Conservation (phyloP, 2,113 vertebrate species). For the Corydoras sp. region DNA sequence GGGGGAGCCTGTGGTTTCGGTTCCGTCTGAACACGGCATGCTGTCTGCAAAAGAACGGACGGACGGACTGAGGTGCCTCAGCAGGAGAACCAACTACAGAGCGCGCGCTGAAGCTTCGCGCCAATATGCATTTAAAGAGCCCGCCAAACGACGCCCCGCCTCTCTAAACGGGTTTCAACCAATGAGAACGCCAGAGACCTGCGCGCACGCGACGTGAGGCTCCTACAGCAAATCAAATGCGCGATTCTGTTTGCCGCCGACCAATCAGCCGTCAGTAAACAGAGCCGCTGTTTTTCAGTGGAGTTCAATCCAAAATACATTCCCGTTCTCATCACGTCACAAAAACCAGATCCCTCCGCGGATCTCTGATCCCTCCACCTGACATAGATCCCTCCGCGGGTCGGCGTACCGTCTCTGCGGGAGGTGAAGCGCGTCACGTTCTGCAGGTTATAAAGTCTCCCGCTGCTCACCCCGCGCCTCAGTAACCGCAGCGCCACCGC, state of each 20-base stretch:
- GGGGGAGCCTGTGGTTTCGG: constrained; percentile 52
- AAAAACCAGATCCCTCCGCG: too few species aligned
- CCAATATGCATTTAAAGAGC: background rate
- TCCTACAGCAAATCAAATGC: background rate
- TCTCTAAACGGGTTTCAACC: constrained; percentile 3
- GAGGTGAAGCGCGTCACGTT: background rate
- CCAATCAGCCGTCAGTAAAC: too few species aligned
- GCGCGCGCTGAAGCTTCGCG: background rate
- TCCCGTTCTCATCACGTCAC: too few species aligned
- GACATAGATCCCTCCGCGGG: too few species aligned
- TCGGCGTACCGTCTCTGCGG: background rate
- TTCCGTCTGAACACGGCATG: constrained; percentile 73
- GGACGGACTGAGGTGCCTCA: background rate
- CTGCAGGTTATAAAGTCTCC: too few species aligned
- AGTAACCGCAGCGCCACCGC: too few species aligned
- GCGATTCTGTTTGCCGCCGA: too few species aligned
- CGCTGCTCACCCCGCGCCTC: too few species aligned
- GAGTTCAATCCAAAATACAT: too few species aligned
- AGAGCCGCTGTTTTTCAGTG: too few species aligned
- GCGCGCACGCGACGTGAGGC: background rate
- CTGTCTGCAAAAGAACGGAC: constrained; percentile 11
- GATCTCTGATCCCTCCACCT: too few species aligned
- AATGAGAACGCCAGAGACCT: background rate
- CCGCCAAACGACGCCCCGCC: background rate
- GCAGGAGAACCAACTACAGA: background rate